These are phyloP conservation scores for Megatriorchis doriae DNA, from an alignment of 2,113 vertebrate species.

Conservation along the genomic window DNA sequence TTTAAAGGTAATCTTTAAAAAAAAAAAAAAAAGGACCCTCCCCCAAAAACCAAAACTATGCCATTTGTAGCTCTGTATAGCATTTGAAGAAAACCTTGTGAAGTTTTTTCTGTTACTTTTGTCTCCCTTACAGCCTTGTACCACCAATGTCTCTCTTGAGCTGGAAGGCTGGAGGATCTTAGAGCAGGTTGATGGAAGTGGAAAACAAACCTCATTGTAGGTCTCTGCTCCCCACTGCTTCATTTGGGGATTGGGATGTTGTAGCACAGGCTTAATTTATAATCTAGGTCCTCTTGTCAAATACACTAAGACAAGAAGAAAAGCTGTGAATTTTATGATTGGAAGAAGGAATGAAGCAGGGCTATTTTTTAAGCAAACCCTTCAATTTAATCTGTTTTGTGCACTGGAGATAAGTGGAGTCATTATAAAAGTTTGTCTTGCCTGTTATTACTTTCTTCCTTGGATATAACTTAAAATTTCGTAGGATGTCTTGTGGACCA, in stretches of 20 bases:
- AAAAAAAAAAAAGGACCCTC: not conserved
- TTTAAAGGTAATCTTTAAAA: not conserved
- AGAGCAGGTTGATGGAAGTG: not conserved
- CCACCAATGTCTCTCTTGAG: accelerated
- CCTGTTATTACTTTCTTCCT: not conserved
- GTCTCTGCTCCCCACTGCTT: not conserved
- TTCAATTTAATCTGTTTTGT: not conserved
- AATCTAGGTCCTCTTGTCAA: not conserved
- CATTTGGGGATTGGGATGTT: not conserved
- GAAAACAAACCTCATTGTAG: not conserved
- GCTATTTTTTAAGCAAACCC: not conserved
- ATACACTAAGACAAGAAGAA: not conserved
- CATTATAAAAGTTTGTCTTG: not conserved
- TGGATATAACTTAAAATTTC: not conserved
- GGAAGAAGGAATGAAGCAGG: not conserved
- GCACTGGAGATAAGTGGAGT: not conserved
- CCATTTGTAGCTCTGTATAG: not conserved
- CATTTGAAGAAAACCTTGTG: not conserved
- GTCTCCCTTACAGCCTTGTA: not conserved
- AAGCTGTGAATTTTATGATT: not conserved
- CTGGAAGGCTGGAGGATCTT: not conserved
- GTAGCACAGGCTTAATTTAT: not conserved
- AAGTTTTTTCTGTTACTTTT: not conserved
- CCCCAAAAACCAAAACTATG: accelerated
- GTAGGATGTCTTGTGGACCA: not conserved